Percentiles rank a stretch among this genome's conserved stretches.
These are phyloP conservation scores for Phainopepla nitens DNA, from an alignment of 2,113 vertebrate species.

Conservation along the genomic window DNA sequence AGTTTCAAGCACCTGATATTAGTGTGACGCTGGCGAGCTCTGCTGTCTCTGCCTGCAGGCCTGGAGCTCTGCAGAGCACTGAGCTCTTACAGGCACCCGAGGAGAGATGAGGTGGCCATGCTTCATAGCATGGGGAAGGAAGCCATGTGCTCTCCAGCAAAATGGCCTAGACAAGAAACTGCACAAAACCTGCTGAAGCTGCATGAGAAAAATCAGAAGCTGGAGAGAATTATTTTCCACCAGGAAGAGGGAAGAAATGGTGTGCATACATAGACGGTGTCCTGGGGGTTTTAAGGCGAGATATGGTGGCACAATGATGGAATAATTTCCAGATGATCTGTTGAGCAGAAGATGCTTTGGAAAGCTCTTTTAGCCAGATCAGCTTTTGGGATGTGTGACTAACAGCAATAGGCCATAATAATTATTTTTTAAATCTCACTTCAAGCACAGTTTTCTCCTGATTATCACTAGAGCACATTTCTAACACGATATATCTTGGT, in stretches of 20 bases:
- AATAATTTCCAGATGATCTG: not conserved
- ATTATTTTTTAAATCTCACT: slow-evolving; percentile 31
- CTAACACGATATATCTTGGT: not conserved
- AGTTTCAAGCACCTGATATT: slow-evolving; percentile 12
- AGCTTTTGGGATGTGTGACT: slow-evolving; percentile 21
- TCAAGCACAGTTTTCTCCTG: slow-evolving; percentile 23
- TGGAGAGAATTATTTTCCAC: not conserved
- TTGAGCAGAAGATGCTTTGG: not conserved
- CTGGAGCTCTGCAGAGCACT: not conserved
- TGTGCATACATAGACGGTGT: not conserved
- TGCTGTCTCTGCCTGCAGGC: not conserved
- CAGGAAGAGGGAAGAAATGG: not conserved
- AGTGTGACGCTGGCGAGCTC: not conserved
- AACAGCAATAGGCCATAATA: slow-evolving; percentile 14
- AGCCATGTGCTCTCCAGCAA: not conserved
- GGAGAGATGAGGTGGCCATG: not conserved
- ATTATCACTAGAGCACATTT: slow-evolving; percentile 20
- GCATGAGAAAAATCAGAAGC: not conserved
- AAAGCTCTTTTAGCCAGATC: slow-evolving; percentile 21
- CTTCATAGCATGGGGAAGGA: not conserved
- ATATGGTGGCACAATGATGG: not conserved
- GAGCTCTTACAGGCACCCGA: not conserved
- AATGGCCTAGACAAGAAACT: not conserved
- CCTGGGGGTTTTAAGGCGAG: not conserved
- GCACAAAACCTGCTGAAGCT: not conserved